Conservation (phyloP, 2,113 vertebrate genomes). For the Chrysemys picta region DNA sequence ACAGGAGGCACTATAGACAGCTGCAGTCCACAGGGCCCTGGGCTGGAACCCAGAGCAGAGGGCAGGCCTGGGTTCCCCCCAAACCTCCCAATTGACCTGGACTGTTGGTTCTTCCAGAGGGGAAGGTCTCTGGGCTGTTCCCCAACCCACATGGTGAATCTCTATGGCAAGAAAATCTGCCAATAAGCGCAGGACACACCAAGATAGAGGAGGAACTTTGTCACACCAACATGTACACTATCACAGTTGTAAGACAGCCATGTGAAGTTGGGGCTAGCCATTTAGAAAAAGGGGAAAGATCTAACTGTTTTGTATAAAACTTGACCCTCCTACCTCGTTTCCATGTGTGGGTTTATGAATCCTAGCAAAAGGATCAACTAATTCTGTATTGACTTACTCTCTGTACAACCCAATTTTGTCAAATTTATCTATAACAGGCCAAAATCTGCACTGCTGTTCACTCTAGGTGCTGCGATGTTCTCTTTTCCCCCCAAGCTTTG, state of each 20-base stretch:
- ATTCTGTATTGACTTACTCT: background rate
- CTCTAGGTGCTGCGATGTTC: background rate
- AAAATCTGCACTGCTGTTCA: background rate
- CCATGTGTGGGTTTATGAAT: background rate
- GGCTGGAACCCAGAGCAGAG: too few species aligned
- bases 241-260: background rate
- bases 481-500: background rate
- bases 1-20: too few species aligned
- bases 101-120: too few species aligned
- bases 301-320: accelerated
- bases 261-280: background rate
- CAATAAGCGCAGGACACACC: too few species aligned
- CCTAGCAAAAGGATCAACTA: background rate
- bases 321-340: background rate
- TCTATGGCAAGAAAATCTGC: too few species aligned
- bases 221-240: background rate
- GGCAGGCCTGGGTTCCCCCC: too few species aligned
- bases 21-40: too few species aligned
- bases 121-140: too few species aligned
- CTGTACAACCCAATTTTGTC: background rate
- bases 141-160: too few species aligned
- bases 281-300: background rate
- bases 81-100: too few species aligned
- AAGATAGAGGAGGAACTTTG: too few species aligned
- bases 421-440: background rate